phyloP scores from a whole-genome alignment of 2,888 invertebrate genomes.

The Tanypteryx hageni region DNA sequence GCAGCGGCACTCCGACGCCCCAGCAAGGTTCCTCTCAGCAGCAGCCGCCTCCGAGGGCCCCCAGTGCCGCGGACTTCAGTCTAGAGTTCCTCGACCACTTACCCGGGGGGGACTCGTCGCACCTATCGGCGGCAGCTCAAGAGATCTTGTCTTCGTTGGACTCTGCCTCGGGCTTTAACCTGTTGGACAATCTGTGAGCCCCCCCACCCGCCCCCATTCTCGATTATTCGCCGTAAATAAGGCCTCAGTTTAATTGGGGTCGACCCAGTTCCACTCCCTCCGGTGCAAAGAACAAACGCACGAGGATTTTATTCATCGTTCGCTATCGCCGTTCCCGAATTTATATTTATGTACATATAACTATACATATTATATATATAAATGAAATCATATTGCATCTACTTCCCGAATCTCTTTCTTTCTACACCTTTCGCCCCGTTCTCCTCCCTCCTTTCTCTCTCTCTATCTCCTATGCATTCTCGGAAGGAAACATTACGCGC shows the following conservation, averaged over 20 bases:
- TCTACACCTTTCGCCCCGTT: not conserved
- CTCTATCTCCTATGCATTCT: not conserved
- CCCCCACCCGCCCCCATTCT: not conserved
- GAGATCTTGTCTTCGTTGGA: constrained; percentile 91
- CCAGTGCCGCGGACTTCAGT: constrained; percentile 82
- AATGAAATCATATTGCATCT: not conserved
- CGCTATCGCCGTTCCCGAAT: constrained; percentile 31
- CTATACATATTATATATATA: constrained; percentile 59
- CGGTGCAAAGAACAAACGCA: not conserved
- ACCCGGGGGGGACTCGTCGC: constrained; percentile 84
- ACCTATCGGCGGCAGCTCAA: constrained; percentile 83
- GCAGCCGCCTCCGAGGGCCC: constrained; percentile 67
- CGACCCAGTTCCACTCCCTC: not conserved
- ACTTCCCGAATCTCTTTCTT: constrained; percentile 41
- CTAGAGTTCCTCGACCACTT: constrained; percentile 92
- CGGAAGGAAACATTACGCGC: not conserved
- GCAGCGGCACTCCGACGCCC: constrained; percentile 68
- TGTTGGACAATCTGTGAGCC: constrained; percentile 67
- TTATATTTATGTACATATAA: constrained; percentile 63
- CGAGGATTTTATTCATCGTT: not conserved
- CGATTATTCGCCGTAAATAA: not conserved
- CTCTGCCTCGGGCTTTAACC: constrained; percentile 76
- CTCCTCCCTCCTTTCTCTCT: constrained; percentile 23
- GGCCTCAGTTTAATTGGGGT: constrained; percentile 19
- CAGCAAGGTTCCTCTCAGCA: constrained; percentile 72